A percentile compares a stretch with the other conserved stretches of the same genome.
Conservation (phyloP, 2,797 vertebrate species). For the Eremophila alpestris region DNA sequence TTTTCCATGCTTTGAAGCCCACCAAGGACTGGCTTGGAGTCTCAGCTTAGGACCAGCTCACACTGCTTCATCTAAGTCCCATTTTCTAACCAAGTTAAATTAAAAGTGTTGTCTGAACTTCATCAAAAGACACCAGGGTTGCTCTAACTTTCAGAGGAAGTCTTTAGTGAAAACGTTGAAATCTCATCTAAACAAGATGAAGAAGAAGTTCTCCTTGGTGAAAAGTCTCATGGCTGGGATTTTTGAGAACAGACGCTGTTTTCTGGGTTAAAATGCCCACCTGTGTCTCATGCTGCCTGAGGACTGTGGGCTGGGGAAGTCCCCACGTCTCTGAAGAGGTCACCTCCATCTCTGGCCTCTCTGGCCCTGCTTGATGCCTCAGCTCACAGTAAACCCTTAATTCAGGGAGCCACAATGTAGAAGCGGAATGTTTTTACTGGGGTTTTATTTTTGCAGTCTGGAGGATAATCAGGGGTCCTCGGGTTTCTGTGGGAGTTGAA, state of each 20-base stretch:
- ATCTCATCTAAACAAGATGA: not conserved
- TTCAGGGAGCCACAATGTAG: not conserved
- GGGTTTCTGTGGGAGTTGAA: slow-evolving; percentile 62
- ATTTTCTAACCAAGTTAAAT: not conserved
- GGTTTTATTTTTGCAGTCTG: slow-evolving; percentile 17
- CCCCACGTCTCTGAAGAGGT: not conserved
- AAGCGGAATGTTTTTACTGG: not conserved
- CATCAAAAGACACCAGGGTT: not conserved
- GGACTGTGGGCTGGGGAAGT: not conserved
- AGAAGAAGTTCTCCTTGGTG: not conserved
- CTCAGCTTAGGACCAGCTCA: not conserved
- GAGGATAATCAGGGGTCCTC: slow-evolving; percentile 46
- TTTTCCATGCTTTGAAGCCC: not conserved
- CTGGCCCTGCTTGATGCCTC: fast-evolving
- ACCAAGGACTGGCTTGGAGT: not conserved
- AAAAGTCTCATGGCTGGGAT: not conserved
- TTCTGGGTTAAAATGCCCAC: not conserved
- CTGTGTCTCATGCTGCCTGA: not conserved
- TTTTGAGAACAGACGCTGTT: not conserved
- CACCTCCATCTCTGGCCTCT: not conserved
- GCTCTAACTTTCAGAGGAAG: not conserved
- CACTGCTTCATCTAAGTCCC: not conserved
- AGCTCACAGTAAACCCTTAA: not conserved
- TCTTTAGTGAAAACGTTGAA: not conserved
- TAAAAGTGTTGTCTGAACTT: not conserved